Conservation (phyloP, 2,888 invertebrate genomes). For the Uropetala carovei region DNA sequence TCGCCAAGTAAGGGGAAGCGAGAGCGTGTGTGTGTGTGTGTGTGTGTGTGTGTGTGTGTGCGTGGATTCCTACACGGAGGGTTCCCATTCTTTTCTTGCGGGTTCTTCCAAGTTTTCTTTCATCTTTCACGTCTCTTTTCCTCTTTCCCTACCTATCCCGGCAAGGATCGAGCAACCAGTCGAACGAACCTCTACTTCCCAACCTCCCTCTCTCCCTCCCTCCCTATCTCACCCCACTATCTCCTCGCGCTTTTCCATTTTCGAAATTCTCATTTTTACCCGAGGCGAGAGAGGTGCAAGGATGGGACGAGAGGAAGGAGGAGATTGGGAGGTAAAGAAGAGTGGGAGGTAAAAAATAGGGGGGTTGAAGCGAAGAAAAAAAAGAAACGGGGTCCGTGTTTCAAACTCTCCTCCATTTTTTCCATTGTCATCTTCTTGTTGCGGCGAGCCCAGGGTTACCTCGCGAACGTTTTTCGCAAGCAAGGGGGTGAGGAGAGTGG, state of each 20-base stretch:
- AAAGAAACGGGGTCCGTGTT: not conserved
- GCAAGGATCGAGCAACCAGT: not conserved
- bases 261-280: constrained; percentile 14
- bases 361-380: not conserved
- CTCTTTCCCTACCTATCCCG: not conserved
- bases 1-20: not conserved
- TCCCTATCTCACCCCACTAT: not conserved
- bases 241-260: not conserved
- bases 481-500: not conserved
- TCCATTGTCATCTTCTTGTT: not conserved
- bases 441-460: constrained; percentile 9
- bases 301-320: not conserved
- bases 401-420: not conserved
- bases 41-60: not conserved
- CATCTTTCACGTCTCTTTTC: not conserved
- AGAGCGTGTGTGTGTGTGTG: not conserved
- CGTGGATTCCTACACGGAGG: constrained; percentile 34
- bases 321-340: too few species aligned
- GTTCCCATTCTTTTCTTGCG: not conserved
- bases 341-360: too few species aligned
- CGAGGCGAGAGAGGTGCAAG: not conserved
- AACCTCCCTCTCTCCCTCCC: not conserved
- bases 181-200: not conserved
- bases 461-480: constrained; percentile 21
- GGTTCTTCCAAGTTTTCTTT: not conserved